Evolutionary conservation across 2,888 invertebrate species (phyloP).

Genomic region (Apeira syringaria): DNA sequence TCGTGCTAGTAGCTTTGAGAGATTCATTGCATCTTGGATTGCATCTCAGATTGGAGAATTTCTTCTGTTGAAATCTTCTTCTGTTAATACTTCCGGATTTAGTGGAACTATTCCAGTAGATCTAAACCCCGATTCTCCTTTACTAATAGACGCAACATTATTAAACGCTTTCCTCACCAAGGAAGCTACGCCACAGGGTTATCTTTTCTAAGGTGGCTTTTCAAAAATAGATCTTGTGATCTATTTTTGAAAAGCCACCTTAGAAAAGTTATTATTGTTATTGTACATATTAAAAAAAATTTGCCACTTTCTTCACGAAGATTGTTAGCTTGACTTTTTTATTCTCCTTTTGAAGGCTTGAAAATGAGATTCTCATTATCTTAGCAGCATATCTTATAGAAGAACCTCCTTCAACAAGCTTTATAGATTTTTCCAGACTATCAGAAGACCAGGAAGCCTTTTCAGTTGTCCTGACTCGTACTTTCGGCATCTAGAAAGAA

Average conservation of each 20-base stretch:
- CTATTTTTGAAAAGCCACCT: slow-evolving; percentile 22
- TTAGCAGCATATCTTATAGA: slow-evolving; percentile 36
- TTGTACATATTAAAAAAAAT: neutral
- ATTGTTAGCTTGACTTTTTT: slow-evolving; percentile 11
- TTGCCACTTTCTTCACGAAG: neutral
- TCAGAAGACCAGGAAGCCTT: slow-evolving; percentile 39
- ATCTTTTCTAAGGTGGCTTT: slow-evolving; percentile 14
- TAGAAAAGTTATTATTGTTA: neutral
- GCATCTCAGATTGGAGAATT: slow-evolving; percentile 14
- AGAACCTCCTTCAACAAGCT: slow-evolving; percentile 31
- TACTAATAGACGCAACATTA: slow-evolving; percentile 37
- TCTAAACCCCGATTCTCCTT: slow-evolving; percentile 45
- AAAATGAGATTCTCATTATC: slow-evolving; percentile 23
- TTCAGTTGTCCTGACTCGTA: slow-evolving; percentile 26
- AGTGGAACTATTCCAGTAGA: slow-evolving; percentile 43
- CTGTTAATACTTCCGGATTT: slow-evolving; percentile 34
- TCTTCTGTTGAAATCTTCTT: slow-evolving; percentile 35
- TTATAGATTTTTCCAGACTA: slow-evolving; percentile 31
- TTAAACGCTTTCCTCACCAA: slow-evolving; percentile 5
- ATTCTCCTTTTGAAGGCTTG: slow-evolving; percentile 28
- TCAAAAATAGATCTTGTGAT: slow-evolving; percentile 22
- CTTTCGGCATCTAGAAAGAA: slow-evolving; percentile 33
- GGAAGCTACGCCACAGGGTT: slow-evolving; percentile 22
- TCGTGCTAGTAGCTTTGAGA: slow-evolving; percentile 20
- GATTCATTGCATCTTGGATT: slow-evolving; percentile 29